Percentiles rank a stretch among this genome's conserved stretches.
These are phyloP conservation scores for Eupeodes corollae DNA, from an alignment of 1,140 invertebrate genomes.

Conservation along the genomic window DNA sequence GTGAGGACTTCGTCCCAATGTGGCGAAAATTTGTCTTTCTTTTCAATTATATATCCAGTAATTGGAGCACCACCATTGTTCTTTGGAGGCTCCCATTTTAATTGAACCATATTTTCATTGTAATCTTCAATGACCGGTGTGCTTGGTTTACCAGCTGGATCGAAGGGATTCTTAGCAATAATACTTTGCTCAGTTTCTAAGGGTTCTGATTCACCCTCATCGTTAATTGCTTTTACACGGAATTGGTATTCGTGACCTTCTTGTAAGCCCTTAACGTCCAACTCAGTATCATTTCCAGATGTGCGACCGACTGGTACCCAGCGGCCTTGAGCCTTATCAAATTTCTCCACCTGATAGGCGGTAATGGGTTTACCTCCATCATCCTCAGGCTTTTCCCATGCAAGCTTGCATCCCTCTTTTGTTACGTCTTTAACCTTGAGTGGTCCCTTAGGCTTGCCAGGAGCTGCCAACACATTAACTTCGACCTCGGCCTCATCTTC, in stretches of 20 bases:
- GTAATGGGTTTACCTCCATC: constrained; percentile 94
- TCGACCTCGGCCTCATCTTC: constrained; percentile 88
- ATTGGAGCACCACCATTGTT: constrained; percentile 88
- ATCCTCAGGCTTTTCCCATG: constrained; percentile 96
- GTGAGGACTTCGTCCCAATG: constrained; percentile 81
- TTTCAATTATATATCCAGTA: constrained; percentile 91
- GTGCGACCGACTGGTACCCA: constrained; percentile 86
- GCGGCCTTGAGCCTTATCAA: constrained; percentile 85
- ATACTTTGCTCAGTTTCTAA: constrained; percentile 73
- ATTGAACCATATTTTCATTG: constrained; percentile 82
- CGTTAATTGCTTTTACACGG: constrained; percentile 94
- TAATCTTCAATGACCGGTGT: constrained; percentile 83
- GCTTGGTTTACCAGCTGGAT: constrained; percentile 75
- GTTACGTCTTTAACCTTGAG: constrained; percentile 87
- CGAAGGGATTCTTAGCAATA: constrained; percentile 43
- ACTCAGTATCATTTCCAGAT: constrained; percentile 60
- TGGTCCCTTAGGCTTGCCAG: constrained; percentile 78
- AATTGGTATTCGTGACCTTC: constrained; percentile 95
- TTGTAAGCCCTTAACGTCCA: constrained; percentile 82
- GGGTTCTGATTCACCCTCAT: constrained; percentile 94
- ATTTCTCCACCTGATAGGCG: constrained; percentile 93
- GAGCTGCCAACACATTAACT: constrained; percentile 76
- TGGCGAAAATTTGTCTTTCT: constrained; percentile 82
- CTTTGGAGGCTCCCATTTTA: constrained; percentile 88
- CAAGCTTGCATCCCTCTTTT: constrained; percentile 74